Evolutionary conservation across 2,113 vertebrate species (phyloP).

Genomic region (Lathamus discolor): DNA sequence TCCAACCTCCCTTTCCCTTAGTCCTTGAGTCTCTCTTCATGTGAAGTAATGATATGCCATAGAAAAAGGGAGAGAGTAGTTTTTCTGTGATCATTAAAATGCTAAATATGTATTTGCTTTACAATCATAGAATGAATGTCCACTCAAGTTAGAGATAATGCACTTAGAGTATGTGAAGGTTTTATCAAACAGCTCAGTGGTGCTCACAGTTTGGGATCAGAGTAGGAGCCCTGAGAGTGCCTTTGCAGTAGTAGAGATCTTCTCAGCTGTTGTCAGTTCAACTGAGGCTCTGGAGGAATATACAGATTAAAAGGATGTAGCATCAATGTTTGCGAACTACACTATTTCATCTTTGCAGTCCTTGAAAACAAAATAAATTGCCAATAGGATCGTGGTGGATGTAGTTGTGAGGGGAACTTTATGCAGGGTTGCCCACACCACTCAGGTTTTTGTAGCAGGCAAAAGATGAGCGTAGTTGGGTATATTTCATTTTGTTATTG

Average conservation of each 20-base stretch:
- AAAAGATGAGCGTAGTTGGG: neutral
- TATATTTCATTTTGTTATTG: neutral
- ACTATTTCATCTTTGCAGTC: neutral
- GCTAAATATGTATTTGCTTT: neutral
- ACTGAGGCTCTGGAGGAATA: neutral
- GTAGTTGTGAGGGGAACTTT: neutral
- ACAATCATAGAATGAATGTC: neutral
- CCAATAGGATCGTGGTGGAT: neutral
- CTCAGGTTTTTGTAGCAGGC: neutral
- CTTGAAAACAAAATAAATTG: neutral
- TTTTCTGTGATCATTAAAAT: neutral
- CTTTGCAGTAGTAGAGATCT: neutral
- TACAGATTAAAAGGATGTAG: neutral
- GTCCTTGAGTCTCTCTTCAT: neutral
- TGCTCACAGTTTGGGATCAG: neutral
- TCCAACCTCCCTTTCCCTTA: neutral
- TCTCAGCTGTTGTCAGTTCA: neutral
- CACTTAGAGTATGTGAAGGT: neutral
- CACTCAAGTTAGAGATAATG: neutral
- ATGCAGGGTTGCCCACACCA: neutral
- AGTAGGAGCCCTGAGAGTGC: neutral
- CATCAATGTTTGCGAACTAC: neutral
- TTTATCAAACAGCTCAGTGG: neutral
- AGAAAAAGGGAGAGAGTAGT: neutral
- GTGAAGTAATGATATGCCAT: neutral